Conservation (phyloP, 2,797 vertebrate species). For the Tamandua tetradactyla region DNA sequence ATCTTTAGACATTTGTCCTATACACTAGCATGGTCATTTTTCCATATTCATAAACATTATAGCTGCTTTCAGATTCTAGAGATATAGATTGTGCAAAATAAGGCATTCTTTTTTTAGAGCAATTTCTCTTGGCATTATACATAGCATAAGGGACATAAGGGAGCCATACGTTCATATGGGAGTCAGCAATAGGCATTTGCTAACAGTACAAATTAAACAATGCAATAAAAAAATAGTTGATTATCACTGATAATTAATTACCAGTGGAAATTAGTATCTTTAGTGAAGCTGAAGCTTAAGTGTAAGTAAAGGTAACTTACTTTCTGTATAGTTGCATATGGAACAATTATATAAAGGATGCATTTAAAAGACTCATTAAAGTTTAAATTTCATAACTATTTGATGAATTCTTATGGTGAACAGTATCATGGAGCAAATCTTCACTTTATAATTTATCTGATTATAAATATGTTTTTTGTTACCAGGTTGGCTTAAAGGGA, state of each 20-base stretch:
- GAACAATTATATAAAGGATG: neutral
- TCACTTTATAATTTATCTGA: neutral
- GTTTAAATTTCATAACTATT: neutral
- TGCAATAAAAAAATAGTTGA: neutral
- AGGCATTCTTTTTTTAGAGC: neutral
- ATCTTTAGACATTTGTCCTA: neutral
- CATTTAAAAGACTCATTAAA: neutral
- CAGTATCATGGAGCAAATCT: neutral
- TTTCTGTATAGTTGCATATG: neutral
- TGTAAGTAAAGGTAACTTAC: neutral
- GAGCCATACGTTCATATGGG: neutral
- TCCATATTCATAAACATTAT: neutral
- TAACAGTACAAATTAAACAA: neutral
- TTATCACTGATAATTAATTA: neutral
- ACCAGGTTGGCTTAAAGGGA: neutral
- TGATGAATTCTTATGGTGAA: neutral
- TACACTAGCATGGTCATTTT: neutral
- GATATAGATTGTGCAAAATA: neutral
- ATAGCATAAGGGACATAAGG: neutral
- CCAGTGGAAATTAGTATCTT: neutral
- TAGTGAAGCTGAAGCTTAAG: neutral
- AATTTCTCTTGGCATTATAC: neutral
- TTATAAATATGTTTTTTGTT: slow-evolving; percentile 4
- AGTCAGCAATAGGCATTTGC: neutral
- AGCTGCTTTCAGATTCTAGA: neutral